A percentile compares a stretch with the other conserved stretches of the same genome.
phyloP scores from a whole-genome alignment of 1,140 invertebrate species.

The Drosophila mayri region DNA sequence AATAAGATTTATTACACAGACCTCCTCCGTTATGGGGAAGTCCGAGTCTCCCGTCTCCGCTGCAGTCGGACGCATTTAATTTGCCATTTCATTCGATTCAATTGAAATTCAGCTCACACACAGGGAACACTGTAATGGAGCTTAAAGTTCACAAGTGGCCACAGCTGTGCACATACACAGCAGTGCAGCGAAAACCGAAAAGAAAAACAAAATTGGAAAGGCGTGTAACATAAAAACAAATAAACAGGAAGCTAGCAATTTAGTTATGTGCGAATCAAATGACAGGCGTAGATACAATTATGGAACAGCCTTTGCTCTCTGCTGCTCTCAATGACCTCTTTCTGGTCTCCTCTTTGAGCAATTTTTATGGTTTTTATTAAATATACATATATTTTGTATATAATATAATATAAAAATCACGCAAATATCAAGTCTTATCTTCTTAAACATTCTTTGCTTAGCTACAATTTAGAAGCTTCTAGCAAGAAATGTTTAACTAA shows the following conservation, averaged over 20 bases:
- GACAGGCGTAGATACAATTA: constrained; percentile 21
- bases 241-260: constrained; percentile 54
- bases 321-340: background rate
- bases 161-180: constrained; percentile 18
- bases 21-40: constrained; percentile 24
- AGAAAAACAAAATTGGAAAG: background rate
- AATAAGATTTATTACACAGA: constrained; percentile 28
- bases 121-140: constrained; percentile 35
- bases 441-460: background rate
- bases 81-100: constrained; percentile 68
- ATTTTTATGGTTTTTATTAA: background rate
- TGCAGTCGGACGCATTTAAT: constrained; percentile 68
- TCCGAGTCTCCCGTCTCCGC: constrained; percentile 29
- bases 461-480: background rate
- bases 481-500: too few species aligned
- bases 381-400: background rate
- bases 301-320: constrained; percentile 16
- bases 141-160: constrained; percentile 42
- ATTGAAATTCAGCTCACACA: constrained; percentile 68
- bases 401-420: background rate
- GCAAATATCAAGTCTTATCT: background rate
- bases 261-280: constrained; percentile 48
- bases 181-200: constrained; percentile 16
- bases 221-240: constrained; percentile 32
- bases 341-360: background rate